A percentile compares a stretch with the other conserved stretches of the same genome.
Conservation (phyloP, 2,797 vertebrate species). For the Heteromormyrus szaboi region DNA sequence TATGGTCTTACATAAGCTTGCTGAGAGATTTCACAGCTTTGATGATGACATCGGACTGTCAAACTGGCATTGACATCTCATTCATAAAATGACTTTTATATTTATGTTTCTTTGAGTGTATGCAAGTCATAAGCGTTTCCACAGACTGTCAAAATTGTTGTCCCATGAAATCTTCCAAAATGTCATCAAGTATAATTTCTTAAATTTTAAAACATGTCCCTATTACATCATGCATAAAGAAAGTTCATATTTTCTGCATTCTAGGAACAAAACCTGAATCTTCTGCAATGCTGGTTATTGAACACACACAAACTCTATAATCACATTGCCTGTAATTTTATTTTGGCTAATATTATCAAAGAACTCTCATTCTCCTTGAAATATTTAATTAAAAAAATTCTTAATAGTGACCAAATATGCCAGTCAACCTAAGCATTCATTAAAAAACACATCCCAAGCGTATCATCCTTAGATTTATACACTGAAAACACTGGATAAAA, state of each 20-base stretch:
- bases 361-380: background rate
- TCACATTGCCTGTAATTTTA: background rate
- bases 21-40: slow-evolving; percentile 12
- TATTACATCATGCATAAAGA: background rate
- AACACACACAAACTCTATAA: background rate
- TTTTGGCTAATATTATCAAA: background rate
- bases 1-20: slow-evolving; percentile 11
- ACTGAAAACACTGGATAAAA: background rate
- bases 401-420: background rate
- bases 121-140: background rate
- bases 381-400: background rate
- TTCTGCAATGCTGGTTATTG: background rate
- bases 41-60: background rate
- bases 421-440: background rate
- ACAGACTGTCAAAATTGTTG: background rate
- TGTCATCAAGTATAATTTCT: background rate
- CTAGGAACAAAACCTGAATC: background rate
- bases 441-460: background rate
- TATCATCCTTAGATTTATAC: background rate
- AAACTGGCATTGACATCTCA: background rate
- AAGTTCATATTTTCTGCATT: background rate
- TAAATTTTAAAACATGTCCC: background rate
- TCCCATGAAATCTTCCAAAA: background rate
- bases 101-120: background rate
- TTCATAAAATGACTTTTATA: background rate